Evolutionary conservation across 2,113 vertebrate species (phyloP), one percentile per base, ranked within the genome.

Genomic region (Eudyptes chrysolophus): DNA sequence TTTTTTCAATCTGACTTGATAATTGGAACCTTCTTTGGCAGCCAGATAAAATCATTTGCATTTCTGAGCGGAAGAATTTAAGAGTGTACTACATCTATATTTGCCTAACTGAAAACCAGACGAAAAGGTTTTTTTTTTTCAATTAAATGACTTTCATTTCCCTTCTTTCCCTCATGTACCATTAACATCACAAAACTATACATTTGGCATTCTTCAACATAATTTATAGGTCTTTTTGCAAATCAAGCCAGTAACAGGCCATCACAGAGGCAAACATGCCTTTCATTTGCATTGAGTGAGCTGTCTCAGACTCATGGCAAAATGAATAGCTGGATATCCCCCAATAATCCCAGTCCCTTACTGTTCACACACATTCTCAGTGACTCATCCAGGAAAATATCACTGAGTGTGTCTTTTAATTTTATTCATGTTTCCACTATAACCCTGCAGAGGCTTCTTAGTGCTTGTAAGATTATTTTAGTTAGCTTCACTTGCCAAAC

Each of bases 391-490:
- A 95, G 97, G 93, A 97, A 98, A 97, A 92, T 74, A 94, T 70
- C 83, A 93, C 60, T 49, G 84, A 87, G 26, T 25, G 46, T 51
- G 92, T 49, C 64, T 86, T 94, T 94, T 89, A 69, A 94, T 96
- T 97, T 97, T 90, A 94, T 97, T 97, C 94, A 89, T 97, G 72
- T 95, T 97, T 85, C 90, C 94, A 91, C 74, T 83, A 25, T 85
- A 96, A 85, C 75, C 87, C 64, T 88, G 54, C 24, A 75, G 78
- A 95, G 90, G 66, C 84, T 97, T 96, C 49, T 29, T 96, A 96
- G 95, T 86, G 88, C 69, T 91, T 97, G 96, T 70, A 90, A 93
- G 87, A 80, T 96, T 97, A 86, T 93, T 98, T 98, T 93, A 94
- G 77, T 97, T 95, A 96, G 80, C 42, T 90, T 95, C 72, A 17